Percentiles rank a stretch among this genome's conserved stretches.
phyloP scores from a whole-genome alignment of 1,140 invertebrate genomes.

The Scaptomyza hsui region DNA sequence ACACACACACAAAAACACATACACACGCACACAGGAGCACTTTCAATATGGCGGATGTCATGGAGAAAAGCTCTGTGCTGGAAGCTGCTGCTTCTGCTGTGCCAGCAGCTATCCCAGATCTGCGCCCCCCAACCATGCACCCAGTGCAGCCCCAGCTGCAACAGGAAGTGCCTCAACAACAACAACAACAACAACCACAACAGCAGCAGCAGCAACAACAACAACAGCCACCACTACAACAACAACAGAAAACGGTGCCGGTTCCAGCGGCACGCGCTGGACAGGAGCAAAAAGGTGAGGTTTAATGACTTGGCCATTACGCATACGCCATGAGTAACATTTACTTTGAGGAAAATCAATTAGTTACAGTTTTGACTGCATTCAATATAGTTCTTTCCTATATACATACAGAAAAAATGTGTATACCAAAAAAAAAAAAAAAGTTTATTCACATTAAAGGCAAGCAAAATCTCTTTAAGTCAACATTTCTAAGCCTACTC shows the following conservation, averaged over 20 bases:
- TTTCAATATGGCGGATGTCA: slow-evolving; percentile 83
- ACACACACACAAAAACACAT: slow-evolving; percentile 30
- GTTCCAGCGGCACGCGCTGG: slow-evolving; percentile 50
- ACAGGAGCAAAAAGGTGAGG: slow-evolving; percentile 73
- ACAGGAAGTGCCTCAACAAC: slow-evolving; percentile 13
- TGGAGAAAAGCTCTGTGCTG: slow-evolving; percentile 82
- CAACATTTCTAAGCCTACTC: too few relatives aligned
- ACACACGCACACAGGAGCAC: slow-evolving; percentile 46
- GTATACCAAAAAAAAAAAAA: too few relatives aligned
- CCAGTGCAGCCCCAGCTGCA: slow-evolving; percentile 45
- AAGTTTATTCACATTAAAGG: too few relatives aligned
- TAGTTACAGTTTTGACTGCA: slow-evolving; percentile 39
- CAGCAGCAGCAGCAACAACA: slow-evolving; percentile 28
- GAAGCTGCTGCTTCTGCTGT: slow-evolving; percentile 76
- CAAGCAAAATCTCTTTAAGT: too few relatives aligned
- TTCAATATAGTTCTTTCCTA: background rate
- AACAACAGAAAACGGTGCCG: slow-evolving; percentile 33
- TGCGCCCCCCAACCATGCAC: slow-evolving; percentile 48
- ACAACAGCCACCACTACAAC: slow-evolving; percentile 31
- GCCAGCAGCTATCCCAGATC: slow-evolving; percentile 50
- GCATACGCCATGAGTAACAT: slow-evolving; percentile 53
- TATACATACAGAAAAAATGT: background rate
- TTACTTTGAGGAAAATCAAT: slow-evolving; percentile 61
- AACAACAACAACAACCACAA: slow-evolving; percentile 46
- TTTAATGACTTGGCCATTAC: slow-evolving; percentile 58